Percentiles rank a stretch among this genome's conserved stretches.
These are phyloP conservation scores for Hydraecia micacea DNA, from an alignment of 2,888 invertebrate species.

Conservation along the genomic window DNA sequence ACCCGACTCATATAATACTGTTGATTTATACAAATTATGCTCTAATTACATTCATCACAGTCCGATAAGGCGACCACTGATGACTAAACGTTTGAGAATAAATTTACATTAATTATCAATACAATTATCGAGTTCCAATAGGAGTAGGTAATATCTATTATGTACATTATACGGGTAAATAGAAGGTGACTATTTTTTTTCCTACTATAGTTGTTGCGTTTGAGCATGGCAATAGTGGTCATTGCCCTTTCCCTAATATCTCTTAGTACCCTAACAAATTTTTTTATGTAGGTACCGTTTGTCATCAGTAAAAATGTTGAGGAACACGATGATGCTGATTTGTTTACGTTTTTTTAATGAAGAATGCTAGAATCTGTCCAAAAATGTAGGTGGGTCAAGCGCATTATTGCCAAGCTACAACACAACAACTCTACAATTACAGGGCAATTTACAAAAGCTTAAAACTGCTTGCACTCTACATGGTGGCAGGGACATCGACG, in stretches of 20 bases:
- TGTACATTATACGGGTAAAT: slow-evolving; percentile 1
- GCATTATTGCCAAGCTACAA: background rate
- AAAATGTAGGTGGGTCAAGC: background rate
- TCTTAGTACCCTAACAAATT: background rate
- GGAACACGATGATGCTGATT: background rate
- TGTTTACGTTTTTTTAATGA: background rate
- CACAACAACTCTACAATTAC: background rate
- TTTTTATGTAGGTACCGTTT: no score
- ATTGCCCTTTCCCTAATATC: background rate
- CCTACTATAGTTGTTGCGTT: background rate
- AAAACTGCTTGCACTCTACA: slow-evolving; percentile 1
- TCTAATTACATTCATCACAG: slow-evolving; percentile 39
- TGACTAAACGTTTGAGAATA: slow-evolving; percentile 23
- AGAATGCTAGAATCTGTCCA: background rate
- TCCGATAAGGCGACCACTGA: slow-evolving; percentile 33
- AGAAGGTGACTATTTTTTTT: slow-evolving; percentile 14
- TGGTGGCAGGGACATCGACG: background rate
- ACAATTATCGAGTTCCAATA: slow-evolving; percentile 8
- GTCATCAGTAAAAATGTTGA: background rate
- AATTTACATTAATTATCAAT: slow-evolving; percentile 29
- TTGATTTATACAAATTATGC: slow-evolving; percentile 31
- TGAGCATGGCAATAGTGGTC: background rate
- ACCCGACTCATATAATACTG: slow-evolving; percentile 26
- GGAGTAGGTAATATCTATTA: slow-evolving; percentile 11
- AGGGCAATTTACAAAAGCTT: background rate